A percentile compares a stretch with the other conserved stretches of the same genome.
Conservation (phyloP, 2,113 vertebrate genomes). For the Xyrauchen texanus region DNA sequence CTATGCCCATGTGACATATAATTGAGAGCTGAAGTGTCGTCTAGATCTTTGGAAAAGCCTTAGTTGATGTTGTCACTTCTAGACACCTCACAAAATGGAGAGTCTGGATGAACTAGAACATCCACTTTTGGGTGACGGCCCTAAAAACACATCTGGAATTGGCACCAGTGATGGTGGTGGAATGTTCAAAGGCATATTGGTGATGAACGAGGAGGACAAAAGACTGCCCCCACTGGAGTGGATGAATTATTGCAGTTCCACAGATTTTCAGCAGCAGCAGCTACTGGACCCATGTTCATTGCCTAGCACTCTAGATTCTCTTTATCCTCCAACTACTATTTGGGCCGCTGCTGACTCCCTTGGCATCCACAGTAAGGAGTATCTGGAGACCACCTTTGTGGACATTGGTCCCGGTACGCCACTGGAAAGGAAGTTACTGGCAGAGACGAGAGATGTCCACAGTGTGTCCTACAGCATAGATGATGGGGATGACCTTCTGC, state of each 20-base stretch:
- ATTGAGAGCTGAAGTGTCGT: conserved; percentile 36
- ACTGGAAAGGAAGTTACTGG: conserved; percentile 75
- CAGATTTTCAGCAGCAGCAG: conserved; percentile 72
- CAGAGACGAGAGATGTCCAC: conserved; percentile 71
- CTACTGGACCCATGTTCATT: conserved; percentile 75
- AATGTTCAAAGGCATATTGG: conserved; percentile 67
- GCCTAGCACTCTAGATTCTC: conserved; percentile 69
- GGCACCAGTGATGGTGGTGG: conserved; percentile 44
- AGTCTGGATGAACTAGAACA: conserved; percentile 75
- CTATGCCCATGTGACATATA: conserved; percentile 39
- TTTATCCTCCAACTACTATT: conserved; percentile 68
- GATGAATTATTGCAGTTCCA: conserved; percentile 68
- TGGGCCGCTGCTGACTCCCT: conserved; percentile 73
- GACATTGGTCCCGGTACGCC: conserved; percentile 73
- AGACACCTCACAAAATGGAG: conserved; percentile 63
- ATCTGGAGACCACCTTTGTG: conserved; percentile 80
- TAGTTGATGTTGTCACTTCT: conserved; percentile 56
- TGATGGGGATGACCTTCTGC: conserved; percentile 77
- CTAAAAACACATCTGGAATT: conserved; percentile 48
- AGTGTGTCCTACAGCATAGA: conserved; percentile 75
- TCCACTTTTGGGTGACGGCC: conserved; percentile 71
- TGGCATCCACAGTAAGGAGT: conserved; percentile 71
- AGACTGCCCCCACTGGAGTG: conserved; percentile 69
- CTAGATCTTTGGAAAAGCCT: conserved; percentile 51
- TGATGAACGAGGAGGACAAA: conserved; percentile 72